Conservation (phyloP, 2,888 invertebrate genomes). For the Ectropis crepuscularia region DNA sequence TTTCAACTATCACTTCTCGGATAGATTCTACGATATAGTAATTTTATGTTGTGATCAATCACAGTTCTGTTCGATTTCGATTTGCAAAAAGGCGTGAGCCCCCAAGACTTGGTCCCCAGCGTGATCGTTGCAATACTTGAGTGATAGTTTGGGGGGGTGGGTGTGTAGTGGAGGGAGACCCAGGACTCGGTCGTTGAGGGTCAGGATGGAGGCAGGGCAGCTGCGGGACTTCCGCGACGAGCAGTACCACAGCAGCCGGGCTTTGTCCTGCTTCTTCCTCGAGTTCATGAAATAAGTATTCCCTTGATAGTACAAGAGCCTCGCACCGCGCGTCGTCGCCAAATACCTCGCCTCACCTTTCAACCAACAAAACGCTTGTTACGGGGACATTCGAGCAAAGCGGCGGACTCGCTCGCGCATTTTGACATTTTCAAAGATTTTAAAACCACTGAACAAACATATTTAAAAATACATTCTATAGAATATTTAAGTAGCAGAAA, state of each 20-base stretch:
- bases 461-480: too few species aligned
- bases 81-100: constrained; percentile 35
- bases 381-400: background rate
- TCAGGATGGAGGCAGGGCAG: constrained; percentile 65
- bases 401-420: too few species aligned
- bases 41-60: constrained; percentile 6
- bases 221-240: constrained; percentile 65
- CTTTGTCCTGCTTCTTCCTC: constrained; percentile 55
- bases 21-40: too few species aligned
- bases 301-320: constrained; percentile 64
- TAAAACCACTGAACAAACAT: too few species aligned
- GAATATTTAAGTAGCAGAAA: too few species aligned
- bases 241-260: constrained; percentile 67
- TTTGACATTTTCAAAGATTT: too few species aligned
- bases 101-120: constrained; percentile 28
- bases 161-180: constrained; percentile 62
- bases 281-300: constrained; percentile 69
- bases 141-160: constrained; percentile 63
- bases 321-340: constrained; percentile 60
- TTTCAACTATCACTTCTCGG: background rate
- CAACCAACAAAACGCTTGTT: constrained; percentile 33
- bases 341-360: constrained; percentile 57
- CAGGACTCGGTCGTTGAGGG: constrained; percentile 59
- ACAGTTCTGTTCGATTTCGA: constrained; percentile 30
- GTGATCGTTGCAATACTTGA: constrained; percentile 39